Evolutionary conservation across 53 echinoderm and acorn worm genomes (phyloP), one percentile per base, ranked within the genome.

Genomic region (Mesocentrotus franciscanus): DNA sequence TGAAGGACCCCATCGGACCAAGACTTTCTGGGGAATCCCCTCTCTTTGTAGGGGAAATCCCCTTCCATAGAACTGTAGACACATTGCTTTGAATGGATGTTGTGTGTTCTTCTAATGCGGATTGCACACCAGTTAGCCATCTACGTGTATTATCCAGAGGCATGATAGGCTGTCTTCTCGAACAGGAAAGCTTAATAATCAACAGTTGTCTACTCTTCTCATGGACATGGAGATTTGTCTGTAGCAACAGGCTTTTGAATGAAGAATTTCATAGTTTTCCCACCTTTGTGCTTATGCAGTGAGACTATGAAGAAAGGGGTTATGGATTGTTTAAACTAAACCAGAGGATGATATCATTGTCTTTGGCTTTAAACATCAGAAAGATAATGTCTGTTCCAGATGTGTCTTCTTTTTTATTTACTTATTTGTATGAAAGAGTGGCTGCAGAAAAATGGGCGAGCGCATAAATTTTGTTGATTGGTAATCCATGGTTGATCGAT

Each of bases 361-460:
- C 74, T 29, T 74, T 62, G 8, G 32, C 12, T 30, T 30, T 1
- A 9, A 74, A 74, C 29, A 74, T 30, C 56, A 55, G 49, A 26
- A n/a, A 24, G 20, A 85, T 20, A 6, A 22, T 20, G 55, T 8
- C 49, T 20, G 24, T 39, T 84, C 34, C 71, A 71, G 1, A 74
- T 74, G 74, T 74, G 74, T 74, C 74, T 74, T 74, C 74, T 30
- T 29, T 74, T 74, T 74, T 74, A 30, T 74, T 74, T 74, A 90
- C 57, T 35, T 68, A 68, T 24, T 10, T 74, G 13, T 74, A 74
- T 74, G 74, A 14, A 74, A 27, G 74, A 74, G 12, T 30, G 3
- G 74, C 74, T 74, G 74, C 74, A 74, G 74, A 74, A 13, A 74
- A 29, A 30, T 74, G 10, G 1, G 74, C 11, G 32, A 74, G 74